Conservation (phyloP, 2,888 invertebrate species). For the Lissocephala sabroskyi region DNA sequence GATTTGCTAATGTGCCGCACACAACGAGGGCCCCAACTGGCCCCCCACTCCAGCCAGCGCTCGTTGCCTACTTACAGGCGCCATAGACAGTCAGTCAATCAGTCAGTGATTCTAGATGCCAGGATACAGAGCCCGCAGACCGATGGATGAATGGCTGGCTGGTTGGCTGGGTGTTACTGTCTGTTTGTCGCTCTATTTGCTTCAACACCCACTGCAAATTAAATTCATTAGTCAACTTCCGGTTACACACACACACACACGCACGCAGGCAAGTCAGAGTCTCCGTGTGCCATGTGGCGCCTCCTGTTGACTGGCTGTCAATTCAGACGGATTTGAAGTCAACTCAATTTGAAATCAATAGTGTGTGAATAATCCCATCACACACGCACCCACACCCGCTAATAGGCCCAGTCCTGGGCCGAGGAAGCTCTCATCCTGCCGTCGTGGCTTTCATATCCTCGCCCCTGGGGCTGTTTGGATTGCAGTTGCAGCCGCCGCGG, state of each 20-base stretch:
- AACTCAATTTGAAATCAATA: conserved; percentile 73
- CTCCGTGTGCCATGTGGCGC: conserved; percentile 46
- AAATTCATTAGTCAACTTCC: conserved; percentile 70
- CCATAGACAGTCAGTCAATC: background rate
- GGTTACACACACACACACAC: conserved; percentile 30
- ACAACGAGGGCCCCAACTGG: no score
- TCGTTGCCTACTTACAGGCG: no score
- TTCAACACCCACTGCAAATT: conserved; percentile 67
- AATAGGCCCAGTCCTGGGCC: no score
- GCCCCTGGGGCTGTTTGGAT: background rate
- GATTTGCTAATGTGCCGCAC: no score
- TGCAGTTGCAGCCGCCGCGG: conserved; percentile 38
- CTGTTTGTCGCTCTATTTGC: conserved; percentile 60
- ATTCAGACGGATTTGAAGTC: conserved; percentile 70
- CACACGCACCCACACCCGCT: conserved; percentile 36
- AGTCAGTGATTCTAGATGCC: background rate
- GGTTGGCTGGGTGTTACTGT: background rate
- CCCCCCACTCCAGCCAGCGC: no score
- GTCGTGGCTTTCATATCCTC: background rate
- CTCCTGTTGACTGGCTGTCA: conserved; percentile 53
- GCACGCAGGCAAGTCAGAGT: background rate
- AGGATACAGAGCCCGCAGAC: background rate
- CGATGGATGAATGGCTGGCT: background rate
- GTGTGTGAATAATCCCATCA: conserved; percentile 72
- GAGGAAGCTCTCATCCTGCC: no score